phyloP scores from a whole-genome alignment of 2,888 invertebrate species.

The Polymixis flavicincta region DNA sequence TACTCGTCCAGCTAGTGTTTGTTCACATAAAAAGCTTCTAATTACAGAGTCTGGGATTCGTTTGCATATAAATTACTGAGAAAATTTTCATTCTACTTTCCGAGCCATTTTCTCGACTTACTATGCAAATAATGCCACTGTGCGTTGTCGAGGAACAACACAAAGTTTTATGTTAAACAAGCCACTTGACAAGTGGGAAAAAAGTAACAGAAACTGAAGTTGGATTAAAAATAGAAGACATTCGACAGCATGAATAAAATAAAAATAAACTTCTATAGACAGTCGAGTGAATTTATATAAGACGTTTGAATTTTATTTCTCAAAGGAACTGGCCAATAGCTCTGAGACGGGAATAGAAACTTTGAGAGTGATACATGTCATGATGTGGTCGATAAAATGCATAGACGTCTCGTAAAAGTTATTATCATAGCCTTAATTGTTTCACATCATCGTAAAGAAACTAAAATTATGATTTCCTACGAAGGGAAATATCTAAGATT shows the following conservation, averaged over 20 bases:
- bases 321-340: slow-evolving; percentile 23
- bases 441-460: slow-evolving; percentile 2
- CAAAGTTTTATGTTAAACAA: slow-evolving; percentile 85
- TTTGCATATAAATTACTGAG: slow-evolving; percentile 87
- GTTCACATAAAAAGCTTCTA: slow-evolving; percentile 79
- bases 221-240: slow-evolving; percentile 63
- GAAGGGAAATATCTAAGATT: slow-evolving; percentile 1
- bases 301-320: slow-evolving; percentile 41
- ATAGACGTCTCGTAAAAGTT: slow-evolving; percentile 31
- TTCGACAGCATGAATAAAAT: slow-evolving; percentile 57
- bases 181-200: slow-evolving; percentile 75
- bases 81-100: slow-evolving; percentile 82
- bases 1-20: slow-evolving; percentile 61
- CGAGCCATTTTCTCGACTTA: slow-evolving; percentile 80
- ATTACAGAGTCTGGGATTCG: slow-evolving; percentile 82
- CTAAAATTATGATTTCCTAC: slow-evolving; percentile 13
- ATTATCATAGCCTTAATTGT: slow-evolving; percentile 24
- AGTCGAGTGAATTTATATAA: slow-evolving; percentile 43
- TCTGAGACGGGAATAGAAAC: slow-evolving; percentile 50
- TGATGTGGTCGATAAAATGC: slow-evolving; percentile 42
- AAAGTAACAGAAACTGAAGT: slow-evolving; percentile 68
- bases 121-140: slow-evolving; percentile 82
- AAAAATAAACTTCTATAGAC: slow-evolving; percentile 54
- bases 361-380: slow-evolving; percentile 43
- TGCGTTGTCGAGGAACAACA: slow-evolving; percentile 71